Evolutionary conservation across 2,113 vertebrate genomes (phyloP), one percentile per base, ranked within the genome.

Genomic region (Anhinga anhinga): DNA sequence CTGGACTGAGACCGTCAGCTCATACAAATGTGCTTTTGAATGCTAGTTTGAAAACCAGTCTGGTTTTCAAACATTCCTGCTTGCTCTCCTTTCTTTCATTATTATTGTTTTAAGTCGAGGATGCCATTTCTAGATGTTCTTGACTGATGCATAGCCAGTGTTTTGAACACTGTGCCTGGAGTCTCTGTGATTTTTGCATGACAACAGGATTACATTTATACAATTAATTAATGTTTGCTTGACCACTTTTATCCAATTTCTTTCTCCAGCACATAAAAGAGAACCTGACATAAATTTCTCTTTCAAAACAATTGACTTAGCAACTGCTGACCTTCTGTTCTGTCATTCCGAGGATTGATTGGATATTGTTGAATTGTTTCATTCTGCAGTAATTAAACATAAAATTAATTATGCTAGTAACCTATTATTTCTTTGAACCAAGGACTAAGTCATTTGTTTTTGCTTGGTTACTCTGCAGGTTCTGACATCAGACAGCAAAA

Each of bases 251-350:
- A 98, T 98, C 98, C 98, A 98, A 98, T 98, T 98, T 98, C 98
- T 98, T 98, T 98, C 97, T 95, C 97, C 97, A 97, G 98, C 96
- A 97, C 97, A 98, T 98, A 98, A 98, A 98, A 98, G 97, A 88
- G 97, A 98, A 98, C 95, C 97, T 96, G 97, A 98, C 97, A 98
- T 98, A 98, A 98, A 98, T 98, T 98, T 98, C 96, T 98, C 97
- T 98, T 98, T 98, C 97, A 98, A 98, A 98, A 98, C 98, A 98
- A 98, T 98, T 98, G 98, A 98, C 98, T 98, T 98, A 98, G 98
- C 97, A 97, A 98, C 97, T 98, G 97, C 98, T 98, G 98, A 98
- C 98, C 98, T 98, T 98, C 98, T 98, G 98, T 98, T 98, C 98
- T 98, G 98, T 98, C 98, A 97, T 96, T 96, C 94, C 23, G 86